These are phyloP conservation scores for Drosophila sp. DNA, from an alignment of 1,140 invertebrate species.

Conservation along the genomic window DNA sequence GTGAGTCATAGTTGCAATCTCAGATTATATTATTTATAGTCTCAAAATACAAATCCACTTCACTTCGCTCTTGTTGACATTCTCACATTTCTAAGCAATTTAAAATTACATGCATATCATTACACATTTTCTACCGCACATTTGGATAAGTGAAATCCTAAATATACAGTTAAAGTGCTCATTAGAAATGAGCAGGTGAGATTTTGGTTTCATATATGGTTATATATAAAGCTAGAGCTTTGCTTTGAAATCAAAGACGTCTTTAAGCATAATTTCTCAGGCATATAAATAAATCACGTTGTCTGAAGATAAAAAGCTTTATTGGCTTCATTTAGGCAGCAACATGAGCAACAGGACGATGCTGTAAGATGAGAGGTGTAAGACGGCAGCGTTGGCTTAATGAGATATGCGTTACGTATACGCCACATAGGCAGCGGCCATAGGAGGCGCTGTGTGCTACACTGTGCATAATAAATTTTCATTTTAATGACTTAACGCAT, in stretches of 20 bases:
- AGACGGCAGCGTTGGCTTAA: slow-evolving; percentile 58
- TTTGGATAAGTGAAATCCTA: neutral
- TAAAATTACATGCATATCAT: neutral
- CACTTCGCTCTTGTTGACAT: neutral
- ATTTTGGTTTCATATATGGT: slow-evolving; percentile 1
- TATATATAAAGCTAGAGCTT: slow-evolving; percentile 26
- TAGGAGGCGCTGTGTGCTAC: slow-evolving; percentile 36
- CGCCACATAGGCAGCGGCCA: slow-evolving; percentile 54
- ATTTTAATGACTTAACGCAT: slow-evolving; percentile 83
- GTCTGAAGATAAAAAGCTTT: slow-evolving; percentile 79
- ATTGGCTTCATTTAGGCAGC: slow-evolving; percentile 76
- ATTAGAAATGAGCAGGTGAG: neutral
- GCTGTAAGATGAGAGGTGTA: slow-evolving; percentile 4
- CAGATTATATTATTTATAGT: too few relatives aligned
- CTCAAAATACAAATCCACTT: neutral
- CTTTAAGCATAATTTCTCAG: slow-evolving; percentile 63
- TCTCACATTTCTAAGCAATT: neutral
- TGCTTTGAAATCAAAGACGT: slow-evolving; percentile 68
- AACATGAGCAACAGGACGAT: slow-evolving; percentile 21
- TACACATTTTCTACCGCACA: neutral
- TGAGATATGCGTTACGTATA: slow-evolving; percentile 73
- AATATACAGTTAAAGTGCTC: neutral
- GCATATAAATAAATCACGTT: slow-evolving; percentile 78
- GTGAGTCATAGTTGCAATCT: too few relatives aligned
- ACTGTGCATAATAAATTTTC: slow-evolving; percentile 79